These are phyloP conservation scores for Actinostola sp. DNA, from an alignment of 92 coral and sea anemone genomes.

Conservation along the genomic window DNA sequence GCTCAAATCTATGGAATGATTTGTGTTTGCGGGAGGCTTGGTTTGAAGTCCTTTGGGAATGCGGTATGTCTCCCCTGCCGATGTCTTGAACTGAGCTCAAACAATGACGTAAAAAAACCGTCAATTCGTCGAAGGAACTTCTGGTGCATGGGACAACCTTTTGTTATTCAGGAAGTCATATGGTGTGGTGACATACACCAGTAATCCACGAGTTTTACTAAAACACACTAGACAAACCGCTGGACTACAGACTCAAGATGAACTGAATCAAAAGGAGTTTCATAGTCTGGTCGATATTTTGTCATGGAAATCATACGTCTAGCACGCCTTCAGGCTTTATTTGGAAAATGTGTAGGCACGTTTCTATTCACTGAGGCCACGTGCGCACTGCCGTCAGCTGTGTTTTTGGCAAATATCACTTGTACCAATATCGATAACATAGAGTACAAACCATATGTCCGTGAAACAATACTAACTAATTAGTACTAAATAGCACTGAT, in stretches of 20 bases:
- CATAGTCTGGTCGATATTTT: too few species aligned
- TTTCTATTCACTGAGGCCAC: neutral
- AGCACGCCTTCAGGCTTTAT: neutral
- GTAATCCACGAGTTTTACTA: neutral
- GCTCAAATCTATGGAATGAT: neutral
- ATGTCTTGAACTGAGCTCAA: neutral
- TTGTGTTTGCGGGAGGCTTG: slow-evolving; percentile 1
- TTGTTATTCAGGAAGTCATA: neutral
- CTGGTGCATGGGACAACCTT: neutral
- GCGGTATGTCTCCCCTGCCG: neutral
- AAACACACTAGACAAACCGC: too few species aligned
- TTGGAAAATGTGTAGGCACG: neutral
- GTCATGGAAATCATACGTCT: neutral
- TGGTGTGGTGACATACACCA: neutral
- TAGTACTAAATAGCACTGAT: too few species aligned
- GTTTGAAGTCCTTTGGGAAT: slow-evolving; percentile 28
- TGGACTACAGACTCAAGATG: too few species aligned
- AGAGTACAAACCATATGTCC: too few species aligned
- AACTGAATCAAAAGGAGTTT: neutral
- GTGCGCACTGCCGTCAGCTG: too few species aligned
- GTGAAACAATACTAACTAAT: too few species aligned
- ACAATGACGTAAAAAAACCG: slow-evolving; percentile 3
- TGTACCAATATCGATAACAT: too few species aligned
- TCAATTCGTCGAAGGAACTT: neutral
- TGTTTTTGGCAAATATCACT: too few species aligned